Percentiles rank a stretch among this genome's conserved stretches.
Evolutionary conservation across 2,888 invertebrate species (phyloP).

Genomic region (Rhagium mordax): DNA sequence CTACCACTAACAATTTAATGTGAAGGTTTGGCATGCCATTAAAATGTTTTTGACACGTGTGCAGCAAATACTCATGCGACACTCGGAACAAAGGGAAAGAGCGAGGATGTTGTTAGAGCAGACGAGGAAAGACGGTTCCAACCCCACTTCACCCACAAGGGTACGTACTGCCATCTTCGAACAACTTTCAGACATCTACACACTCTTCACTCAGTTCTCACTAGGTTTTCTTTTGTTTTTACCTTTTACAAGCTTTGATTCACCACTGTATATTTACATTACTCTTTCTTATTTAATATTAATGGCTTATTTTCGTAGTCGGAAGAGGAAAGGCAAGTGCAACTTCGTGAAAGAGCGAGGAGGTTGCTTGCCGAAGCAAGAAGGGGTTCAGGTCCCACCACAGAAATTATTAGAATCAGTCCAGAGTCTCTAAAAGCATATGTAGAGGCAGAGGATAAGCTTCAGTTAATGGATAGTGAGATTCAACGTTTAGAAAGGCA

Average conservation of each 20-base stretch:
- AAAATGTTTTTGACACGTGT: conserved; percentile 68
- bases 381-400: conserved; percentile 71
- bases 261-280: background rate
- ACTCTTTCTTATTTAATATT: background rate
- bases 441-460: conserved; percentile 59
- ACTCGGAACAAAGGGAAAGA: conserved; percentile 88
- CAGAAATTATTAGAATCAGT: conserved; percentile 67
- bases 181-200: background rate
- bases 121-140: conserved; percentile 76
- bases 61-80: conserved; percentile 84
- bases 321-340: conserved; percentile 90
- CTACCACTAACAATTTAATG: conserved; percentile 53
- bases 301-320: conserved; percentile 66
- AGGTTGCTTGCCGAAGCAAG: conserved; percentile 91
- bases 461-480: conserved; percentile 51
- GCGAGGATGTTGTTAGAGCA: conserved; percentile 88
- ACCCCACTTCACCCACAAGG: conserved; percentile 69
- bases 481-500: conserved; percentile 51
- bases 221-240: conserved; percentile 26
- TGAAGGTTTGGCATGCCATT: conserved; percentile 65
- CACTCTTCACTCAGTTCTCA: conserved; percentile 7
- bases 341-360: conserved; percentile 90
- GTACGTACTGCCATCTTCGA: conserved; percentile 62
- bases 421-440: conserved; percentile 61
- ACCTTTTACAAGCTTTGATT: conserved; percentile 1